phyloP scores from a whole-genome alignment of 64 coral and sea anemone species.

The Cladopsammia gracilis region DNA sequence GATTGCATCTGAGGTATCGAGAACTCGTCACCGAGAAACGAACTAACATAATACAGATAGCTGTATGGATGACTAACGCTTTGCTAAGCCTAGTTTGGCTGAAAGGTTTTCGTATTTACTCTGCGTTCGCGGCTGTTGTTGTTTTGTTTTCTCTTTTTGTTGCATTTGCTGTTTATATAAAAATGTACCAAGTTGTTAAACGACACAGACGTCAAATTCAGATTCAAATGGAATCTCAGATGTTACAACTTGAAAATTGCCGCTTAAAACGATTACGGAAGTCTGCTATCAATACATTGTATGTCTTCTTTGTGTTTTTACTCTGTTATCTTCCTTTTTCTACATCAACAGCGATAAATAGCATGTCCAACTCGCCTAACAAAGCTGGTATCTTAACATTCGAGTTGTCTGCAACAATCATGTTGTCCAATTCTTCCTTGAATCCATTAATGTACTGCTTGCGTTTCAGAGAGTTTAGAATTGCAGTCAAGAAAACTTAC shows the following conservation, averaged over 20 bases:
- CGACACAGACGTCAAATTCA: not conserved
- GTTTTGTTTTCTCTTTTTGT: not conserved
- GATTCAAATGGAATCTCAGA: not conserved
- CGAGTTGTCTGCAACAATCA: slow-evolving; percentile 2
- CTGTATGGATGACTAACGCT: not conserved
- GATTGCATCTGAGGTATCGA: slow-evolving; percentile 1
- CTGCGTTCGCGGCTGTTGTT: not conserved
- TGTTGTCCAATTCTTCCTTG: slow-evolving; percentile 23
- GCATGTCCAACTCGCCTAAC: not conserved
- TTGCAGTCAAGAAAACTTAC: slow-evolving; percentile 15
- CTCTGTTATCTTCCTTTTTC: slow-evolving; percentile 28
- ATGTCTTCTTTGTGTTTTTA: slow-evolving; percentile 11
- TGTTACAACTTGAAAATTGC: not conserved
- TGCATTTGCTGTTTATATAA: slow-evolving; percentile 13
- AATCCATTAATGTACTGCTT: slow-evolving; percentile 32
- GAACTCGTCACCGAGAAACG: not conserved
- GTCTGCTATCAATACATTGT: slow-evolving; percentile 2
- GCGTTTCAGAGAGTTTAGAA: slow-evolving; percentile 1
- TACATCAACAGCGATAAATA: not conserved
- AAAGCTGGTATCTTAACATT: not conserved
- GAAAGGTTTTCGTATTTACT: slow-evolving; percentile 14
- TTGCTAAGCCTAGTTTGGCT: not conserved
- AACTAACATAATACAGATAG: not conserved
- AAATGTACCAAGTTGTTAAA: not conserved
- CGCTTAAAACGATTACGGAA: not conserved